phyloP scores from a whole-genome alignment of 2,797 vertebrate genomes.

The Salmo trutta region DNA sequence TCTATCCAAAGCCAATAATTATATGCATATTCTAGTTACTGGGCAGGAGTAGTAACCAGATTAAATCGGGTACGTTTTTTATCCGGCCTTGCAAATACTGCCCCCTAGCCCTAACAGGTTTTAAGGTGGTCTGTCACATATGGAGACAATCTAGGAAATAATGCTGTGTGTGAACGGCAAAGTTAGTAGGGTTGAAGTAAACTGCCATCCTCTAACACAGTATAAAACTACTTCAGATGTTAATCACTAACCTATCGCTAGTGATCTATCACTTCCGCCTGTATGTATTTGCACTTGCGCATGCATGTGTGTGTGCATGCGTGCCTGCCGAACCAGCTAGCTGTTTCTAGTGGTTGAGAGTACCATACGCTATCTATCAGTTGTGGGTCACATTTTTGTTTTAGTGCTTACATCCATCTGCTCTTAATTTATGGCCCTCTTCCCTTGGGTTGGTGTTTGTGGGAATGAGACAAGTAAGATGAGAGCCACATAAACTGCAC shows the following conservation, averaged over 20 bases:
- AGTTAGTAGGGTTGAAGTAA: no score
- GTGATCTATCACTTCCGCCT: slow-evolving; percentile 22
- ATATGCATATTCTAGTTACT: no score
- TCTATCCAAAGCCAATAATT: no score
- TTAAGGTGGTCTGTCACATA: no score
- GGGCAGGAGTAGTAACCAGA: no score
- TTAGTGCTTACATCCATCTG: slow-evolving; percentile 34
- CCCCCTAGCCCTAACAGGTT: no score
- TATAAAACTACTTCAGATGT: no score
- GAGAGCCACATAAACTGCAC: slow-evolving; percentile 25
- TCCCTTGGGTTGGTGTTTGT: slow-evolving; percentile 18
- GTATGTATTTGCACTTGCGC: slow-evolving; percentile 25
- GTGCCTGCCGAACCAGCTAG: slow-evolving; percentile 19
- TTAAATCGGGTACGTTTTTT: no score
- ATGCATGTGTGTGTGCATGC: slow-evolving; percentile 26
- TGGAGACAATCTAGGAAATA: no score
- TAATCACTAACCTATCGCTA: not conserved
- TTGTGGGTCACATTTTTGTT: slow-evolving; percentile 39
- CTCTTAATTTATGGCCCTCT: slow-evolving; percentile 16
- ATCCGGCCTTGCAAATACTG: no score
- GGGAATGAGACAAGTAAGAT: slow-evolving; percentile 38
- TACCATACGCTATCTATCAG: slow-evolving; percentile 39
- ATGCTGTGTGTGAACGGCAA: no score
- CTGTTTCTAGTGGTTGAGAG: slow-evolving; percentile 22
- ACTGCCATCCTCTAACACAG: no score